A percentile compares a stretch with the other conserved stretches of the same genome.
Conservation (phyloP, 2,113 vertebrate species). For the Channa argus region DNA sequence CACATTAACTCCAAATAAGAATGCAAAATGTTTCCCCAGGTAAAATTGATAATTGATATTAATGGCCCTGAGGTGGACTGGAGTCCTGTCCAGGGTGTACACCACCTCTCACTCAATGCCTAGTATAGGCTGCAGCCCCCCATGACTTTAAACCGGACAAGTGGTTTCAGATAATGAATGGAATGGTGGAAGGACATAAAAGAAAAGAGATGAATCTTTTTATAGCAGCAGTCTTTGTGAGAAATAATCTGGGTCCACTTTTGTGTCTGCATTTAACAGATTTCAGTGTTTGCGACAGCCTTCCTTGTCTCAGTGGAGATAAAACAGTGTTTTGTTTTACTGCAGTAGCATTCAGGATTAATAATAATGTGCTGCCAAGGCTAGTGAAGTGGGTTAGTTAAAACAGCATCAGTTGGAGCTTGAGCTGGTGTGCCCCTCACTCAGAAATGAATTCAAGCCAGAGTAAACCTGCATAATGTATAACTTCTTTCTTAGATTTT, state of each 20-base stretch:
- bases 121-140: too few relatives aligned
- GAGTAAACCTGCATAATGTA: background rate
- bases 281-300: background rate
- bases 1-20: too few relatives aligned
- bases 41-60: too few relatives aligned
- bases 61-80: too few relatives aligned
- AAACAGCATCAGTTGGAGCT: background rate
- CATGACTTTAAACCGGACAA: too few relatives aligned
- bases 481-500: too few relatives aligned
- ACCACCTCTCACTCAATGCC: too few relatives aligned
- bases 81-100: too few relatives aligned
- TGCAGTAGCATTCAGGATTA: constrained; percentile 7
- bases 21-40: too few relatives aligned
- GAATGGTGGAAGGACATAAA: constrained; percentile 24
- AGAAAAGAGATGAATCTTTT: constrained; percentile 26
- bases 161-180: constrained; percentile 7
- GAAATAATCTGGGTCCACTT: background rate
- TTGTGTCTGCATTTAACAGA: background rate
- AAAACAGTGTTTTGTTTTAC: constrained; percentile 16
- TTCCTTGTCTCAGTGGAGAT: background rate
- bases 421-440: background rate
- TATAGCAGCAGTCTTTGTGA: constrained; percentile 10
- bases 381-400: constrained; percentile 1
- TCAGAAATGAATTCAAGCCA: background rate
- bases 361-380: constrained; percentile 24